Evolutionary conservation across 2,113 vertebrate species (phyloP), one percentile per base, ranked within the genome.

Genomic region (Chloroceryle aenea): DNA sequence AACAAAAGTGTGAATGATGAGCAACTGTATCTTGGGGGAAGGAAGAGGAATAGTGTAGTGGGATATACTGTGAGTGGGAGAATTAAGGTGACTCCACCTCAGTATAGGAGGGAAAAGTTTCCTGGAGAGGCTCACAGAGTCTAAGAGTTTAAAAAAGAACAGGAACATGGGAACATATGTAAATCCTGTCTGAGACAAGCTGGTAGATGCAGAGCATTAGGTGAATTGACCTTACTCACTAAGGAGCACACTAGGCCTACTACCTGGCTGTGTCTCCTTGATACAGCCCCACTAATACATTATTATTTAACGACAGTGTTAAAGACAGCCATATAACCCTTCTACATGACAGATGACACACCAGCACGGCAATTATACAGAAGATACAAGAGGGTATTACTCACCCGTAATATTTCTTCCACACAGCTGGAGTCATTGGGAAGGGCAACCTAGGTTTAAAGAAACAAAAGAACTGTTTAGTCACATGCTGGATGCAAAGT

Each of bases 391-490:
- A 62, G 40, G 45, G 89, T 79, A 95, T 81, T 93, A 98, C 99
- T 98, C 97, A 99, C 99, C 98, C 99, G 98, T 79, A 99, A 96
- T 98, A 99, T 99, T 98, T 99, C 99, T 96, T 99, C 99, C 90
- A 99, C 99, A 96, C 99, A 99, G 98, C 98, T 99, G 98, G 99
- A 99, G 94, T 99, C 99, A 95, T 98, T 99, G 90, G 99, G 98
- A 96, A 99, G 98, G 94, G 98, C 98, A 98, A 99, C 99, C 99
- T 99, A 98, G 56, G 97, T 96, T 96, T 97, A 97, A 95, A 97
- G 86, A 77, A 88, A 88, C 69, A 50, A 32, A 69, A 52, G 72
- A 93, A 80, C 73, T 18, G 61, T 84, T 84, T 91, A 94, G 80
- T 78, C 91, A 91, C 75, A 93, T 78, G 80, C 67, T 94, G 15